Evolutionary conservation across 1,140 invertebrate species (phyloP).

Genomic region (Cataglyphis hispanica): DNA sequence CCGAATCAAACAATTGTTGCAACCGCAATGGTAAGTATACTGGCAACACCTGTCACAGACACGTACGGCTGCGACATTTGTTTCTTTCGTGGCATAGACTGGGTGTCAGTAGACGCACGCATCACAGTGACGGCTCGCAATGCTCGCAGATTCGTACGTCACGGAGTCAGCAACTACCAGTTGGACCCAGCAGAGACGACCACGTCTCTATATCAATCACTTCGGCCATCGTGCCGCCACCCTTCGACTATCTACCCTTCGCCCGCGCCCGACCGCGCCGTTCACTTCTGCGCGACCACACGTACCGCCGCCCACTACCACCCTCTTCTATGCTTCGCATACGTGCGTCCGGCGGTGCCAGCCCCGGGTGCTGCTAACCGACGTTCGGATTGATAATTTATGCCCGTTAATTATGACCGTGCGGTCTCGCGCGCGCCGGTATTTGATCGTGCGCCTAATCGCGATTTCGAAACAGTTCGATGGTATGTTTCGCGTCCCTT

Average conservation of each 20-base stretch:
- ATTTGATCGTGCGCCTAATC: slow-evolving; percentile 73
- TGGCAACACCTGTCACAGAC: slow-evolving; percentile 11
- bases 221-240: slow-evolving; percentile 81
- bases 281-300: slow-evolving; percentile 65
- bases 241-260: slow-evolving; percentile 78
- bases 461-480: slow-evolving; percentile 61
- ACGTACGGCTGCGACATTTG: slow-evolving; percentile 65
- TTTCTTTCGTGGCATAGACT: slow-evolving; percentile 73
- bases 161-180: slow-evolving; percentile 85
- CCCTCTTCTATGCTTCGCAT: slow-evolving; percentile 61
- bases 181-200: slow-evolving; percentile 82
- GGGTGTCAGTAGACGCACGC: slow-evolving; percentile 67
- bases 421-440: slow-evolving; percentile 78
- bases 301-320: slow-evolving; percentile 65
- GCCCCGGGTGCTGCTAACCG: slow-evolving; percentile 80
- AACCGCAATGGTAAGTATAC: slow-evolving; percentile 38
- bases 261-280: slow-evolving; percentile 43
- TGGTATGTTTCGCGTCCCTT: slow-evolving; percentile 4
- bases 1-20: slow-evolving; percentile 1
- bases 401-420: slow-evolving; percentile 86
- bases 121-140: slow-evolving; percentile 80
- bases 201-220: slow-evolving; percentile 87
- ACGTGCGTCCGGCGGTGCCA: slow-evolving; percentile 74
- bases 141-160: slow-evolving; percentile 84
- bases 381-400: slow-evolving; percentile 86